Conservation (phyloP, 2,113 vertebrate species). For the Archilochus colubris region DNA sequence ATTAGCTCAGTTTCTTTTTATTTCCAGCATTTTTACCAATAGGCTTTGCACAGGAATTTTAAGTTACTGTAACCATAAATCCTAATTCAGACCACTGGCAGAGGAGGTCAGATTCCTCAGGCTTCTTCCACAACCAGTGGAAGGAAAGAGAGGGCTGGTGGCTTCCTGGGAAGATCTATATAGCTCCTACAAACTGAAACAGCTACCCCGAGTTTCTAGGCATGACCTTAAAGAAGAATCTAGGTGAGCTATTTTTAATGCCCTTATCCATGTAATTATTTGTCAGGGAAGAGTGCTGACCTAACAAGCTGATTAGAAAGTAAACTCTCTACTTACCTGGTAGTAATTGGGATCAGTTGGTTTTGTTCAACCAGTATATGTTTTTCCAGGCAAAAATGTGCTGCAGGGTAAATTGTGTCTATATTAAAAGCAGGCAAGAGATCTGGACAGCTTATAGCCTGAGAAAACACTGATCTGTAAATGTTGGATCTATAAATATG, state of each 20-base stretch:
- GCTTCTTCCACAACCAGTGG: background rate
- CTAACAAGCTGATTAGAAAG: background rate
- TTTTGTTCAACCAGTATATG: background rate
- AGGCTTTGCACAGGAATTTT: background rate
- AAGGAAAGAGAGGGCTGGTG: background rate
- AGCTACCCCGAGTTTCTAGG: background rate
- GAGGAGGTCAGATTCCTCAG: background rate
- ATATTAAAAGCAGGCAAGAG: background rate
- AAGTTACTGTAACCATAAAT: background rate
- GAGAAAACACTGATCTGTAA: background rate
- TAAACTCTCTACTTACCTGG: background rate
- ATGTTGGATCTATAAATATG: background rate
- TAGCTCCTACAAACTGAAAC: background rate
- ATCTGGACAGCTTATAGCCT: accelerated
- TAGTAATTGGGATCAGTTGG: background rate
- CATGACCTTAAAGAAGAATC: slow-evolving; percentile 7
- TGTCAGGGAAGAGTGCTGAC: background rate
- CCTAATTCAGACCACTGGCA: background rate
- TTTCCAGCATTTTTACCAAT: background rate
- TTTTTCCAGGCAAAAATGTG: background rate
- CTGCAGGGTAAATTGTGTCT: background rate
- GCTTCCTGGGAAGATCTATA: background rate
- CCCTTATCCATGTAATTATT: background rate
- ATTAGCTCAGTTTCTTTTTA: accelerated
- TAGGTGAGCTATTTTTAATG: slow-evolving; percentile 38